Evolutionary conservation across 2,888 invertebrate species (phyloP), one percentile per base, ranked within the genome.

Genomic region (Noctuana brunneofusca): DNA sequence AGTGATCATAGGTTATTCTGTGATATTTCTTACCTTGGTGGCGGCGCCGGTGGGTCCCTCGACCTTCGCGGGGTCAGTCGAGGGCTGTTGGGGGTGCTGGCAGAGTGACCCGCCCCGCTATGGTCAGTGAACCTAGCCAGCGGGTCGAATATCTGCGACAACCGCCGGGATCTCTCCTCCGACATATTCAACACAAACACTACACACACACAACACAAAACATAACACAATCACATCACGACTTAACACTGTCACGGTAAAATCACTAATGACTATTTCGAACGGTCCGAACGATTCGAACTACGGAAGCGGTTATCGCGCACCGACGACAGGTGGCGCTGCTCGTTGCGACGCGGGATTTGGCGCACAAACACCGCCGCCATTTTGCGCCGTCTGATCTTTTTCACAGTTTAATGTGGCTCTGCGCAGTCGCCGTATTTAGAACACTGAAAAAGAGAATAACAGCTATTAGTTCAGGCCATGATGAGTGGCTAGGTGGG

Each of bases 81-180:
- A 22, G 96, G 96, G 76, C 96, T 96, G 75, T 94, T 95, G 54
- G 95, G 95, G 27, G 94, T 95, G 66, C 95, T 95, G 50, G 84
- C 84, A 62, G 91, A 92, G 55, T 86, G 89, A 6, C 89, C 88
- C 73, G 93, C 87, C 71, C 93, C 88, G 71, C 93, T 93, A 72
- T 94, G 89, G 81, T 95, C 94, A 84, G 94, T 94, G 68, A 96
- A 92, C 83, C 96, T 92, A 68, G 96, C 93, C 77, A 96, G 92
- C 71, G 96, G 96, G 88, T 96, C 96, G 83, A 96, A 95, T 75
- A 96, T 95, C 92, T 96, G 96, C 84, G 96, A 96, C 84, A 96
- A 89, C 79, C 96, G 94, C 78, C 95, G 93, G 83, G 95, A 93
- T 79, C 94, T 92, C 84, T 94, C 94, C 87, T 94, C 94, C 73